Conservation (phyloP, 2,888 invertebrate species). For the Eupsilia transversa region DNA sequence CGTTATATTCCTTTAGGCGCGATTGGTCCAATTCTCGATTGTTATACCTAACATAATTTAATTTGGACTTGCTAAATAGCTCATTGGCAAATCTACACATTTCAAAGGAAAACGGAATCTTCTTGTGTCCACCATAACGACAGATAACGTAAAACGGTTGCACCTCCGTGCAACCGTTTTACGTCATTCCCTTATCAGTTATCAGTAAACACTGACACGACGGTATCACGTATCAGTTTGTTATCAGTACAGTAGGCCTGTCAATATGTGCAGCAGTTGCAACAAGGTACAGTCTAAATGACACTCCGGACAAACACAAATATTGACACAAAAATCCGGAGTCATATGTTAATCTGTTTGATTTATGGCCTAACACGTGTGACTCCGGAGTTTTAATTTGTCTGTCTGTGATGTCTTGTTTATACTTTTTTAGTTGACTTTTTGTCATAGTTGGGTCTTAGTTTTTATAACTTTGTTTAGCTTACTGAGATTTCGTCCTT, state of each 20-base stretch:
- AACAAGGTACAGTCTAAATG: neutral
- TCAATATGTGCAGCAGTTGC: slow-evolving; percentile 21
- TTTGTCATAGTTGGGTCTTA: too few relatives aligned
- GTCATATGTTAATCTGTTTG: too few relatives aligned
- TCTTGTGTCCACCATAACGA: neutral
- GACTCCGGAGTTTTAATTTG: too few relatives aligned
- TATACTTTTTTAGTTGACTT: too few relatives aligned
- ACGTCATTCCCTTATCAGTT: slow-evolving; percentile 35
- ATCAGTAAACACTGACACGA: slow-evolving; percentile 34
- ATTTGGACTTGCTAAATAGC: neutral
- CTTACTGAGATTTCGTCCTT: too few relatives aligned
- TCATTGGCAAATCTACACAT: neutral
- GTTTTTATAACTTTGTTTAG: too few relatives aligned
- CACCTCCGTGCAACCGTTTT: neutral
- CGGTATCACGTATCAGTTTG: slow-evolving; percentile 23
- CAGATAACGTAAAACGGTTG: neutral
- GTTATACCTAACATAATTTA: too few relatives aligned
- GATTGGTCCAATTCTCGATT: too few relatives aligned
- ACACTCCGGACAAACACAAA: too few relatives aligned
- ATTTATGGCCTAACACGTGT: too few relatives aligned
- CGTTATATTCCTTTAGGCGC: neutral
- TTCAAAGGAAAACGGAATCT: neutral
- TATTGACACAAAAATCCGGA: too few relatives aligned
- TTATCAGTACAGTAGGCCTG: slow-evolving; percentile 25
- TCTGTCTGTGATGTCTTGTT: too few relatives aligned